Base-by-base conservation (phyloP, 1,140 invertebrate genomes). In the Diorhabda sublineata region DNA sequence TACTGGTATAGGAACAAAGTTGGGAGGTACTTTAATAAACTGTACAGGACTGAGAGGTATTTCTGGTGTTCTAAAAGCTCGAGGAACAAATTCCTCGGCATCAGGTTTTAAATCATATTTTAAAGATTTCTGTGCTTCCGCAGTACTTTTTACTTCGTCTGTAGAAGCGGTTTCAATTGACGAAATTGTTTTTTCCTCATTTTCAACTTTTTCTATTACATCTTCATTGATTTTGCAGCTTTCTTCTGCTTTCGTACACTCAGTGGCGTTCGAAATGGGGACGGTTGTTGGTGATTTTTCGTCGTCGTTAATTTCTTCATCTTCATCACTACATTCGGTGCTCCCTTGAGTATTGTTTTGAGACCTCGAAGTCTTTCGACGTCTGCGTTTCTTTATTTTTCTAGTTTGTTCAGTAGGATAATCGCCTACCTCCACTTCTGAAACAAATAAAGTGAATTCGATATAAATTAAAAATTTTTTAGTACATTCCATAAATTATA, bases 51-150 rank as follows among this genome's bases (percentile, higher is more conserved):
- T 66, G 6, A 73, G 26, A 5, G 71, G 68, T 44, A 69, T 64
- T 45, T 71, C 66, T 8, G 66, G 63, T 5, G 65, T 67, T 60
- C 74, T 68, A 52, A 74, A 76, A 9, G 72, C 69, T 56, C 77
- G 69, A 3, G 79, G 80, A 3, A 81, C 68, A 66, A 81, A 81
- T 69, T 81, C 80, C 74, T 80, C 78, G 3, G 80, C 80, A 68
- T 81, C 79, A 4, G 78, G 71, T 71, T 80, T 80, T n/a, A 80
- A 71, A 9, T 71, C 62, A 8, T 70, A 76, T 57, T 76, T 75
- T 26, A n/a, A 56, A 8, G 60, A 52, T 63, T 67, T 62, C 26
- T 52, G 42, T 26, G 7, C 7, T 7, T 67, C 61, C 41, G 68
- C 11, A 9, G 5, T 44, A 4, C 11, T 52, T 52, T 52, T 52